Conservation (phyloP, 2,797 vertebrate genomes). For the Sebastes miniatus region DNA sequence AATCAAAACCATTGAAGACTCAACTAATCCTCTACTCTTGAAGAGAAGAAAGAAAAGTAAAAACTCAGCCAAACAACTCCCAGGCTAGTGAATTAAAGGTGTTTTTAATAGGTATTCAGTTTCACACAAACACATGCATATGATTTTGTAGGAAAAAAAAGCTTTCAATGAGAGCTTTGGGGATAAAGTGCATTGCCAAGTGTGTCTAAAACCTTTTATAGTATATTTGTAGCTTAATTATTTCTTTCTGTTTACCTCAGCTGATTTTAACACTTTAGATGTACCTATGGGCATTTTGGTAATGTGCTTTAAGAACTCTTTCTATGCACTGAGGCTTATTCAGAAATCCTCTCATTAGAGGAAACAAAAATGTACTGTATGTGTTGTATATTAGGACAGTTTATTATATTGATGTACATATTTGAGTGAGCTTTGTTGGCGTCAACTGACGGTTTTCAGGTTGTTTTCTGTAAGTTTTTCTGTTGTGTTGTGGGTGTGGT, state of each 20-base stretch:
- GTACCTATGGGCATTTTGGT: neutral
- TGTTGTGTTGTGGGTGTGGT: neutral
- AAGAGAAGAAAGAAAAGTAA: constrained; percentile 88
- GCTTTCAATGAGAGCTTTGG: neutral
- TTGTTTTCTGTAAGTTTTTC: neutral
- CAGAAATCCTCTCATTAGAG: neutral
- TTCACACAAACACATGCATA: neutral
- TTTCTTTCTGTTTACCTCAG: neutral
- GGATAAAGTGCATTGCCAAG: neutral
- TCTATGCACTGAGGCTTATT: neutral
- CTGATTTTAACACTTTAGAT: neutral
- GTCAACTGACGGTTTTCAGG: neutral
- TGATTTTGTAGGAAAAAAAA: neutral
- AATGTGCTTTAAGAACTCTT: neutral
- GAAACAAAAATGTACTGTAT: neutral
- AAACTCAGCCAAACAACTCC: constrained; percentile 45
- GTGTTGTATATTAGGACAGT: neutral
- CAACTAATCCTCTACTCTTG: constrained; percentile 89
- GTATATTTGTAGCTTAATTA: neutral
- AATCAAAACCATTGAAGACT: constrained; percentile 91
- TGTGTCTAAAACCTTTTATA: neutral
- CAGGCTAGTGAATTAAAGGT: constrained; percentile 12
- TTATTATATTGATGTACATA: constrained; percentile 11
- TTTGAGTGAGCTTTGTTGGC: neutral
- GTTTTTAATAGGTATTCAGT: neutral